Conservation (phyloP, 2,888 invertebrate species). For the Lasioglossum malachurum region DNA sequence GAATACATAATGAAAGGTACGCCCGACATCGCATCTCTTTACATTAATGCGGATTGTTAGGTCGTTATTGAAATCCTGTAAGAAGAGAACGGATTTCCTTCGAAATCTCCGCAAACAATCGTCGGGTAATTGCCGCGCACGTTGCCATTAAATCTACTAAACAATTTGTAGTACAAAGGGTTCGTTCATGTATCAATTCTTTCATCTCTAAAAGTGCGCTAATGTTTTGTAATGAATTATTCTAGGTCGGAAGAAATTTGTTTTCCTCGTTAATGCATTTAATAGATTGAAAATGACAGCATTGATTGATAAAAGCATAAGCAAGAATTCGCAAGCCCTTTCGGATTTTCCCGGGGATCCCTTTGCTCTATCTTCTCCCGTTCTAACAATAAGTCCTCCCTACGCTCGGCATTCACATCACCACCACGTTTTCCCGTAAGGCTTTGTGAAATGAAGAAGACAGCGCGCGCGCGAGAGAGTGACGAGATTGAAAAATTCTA, state of each 20-base stretch:
- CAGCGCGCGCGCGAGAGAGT: slow-evolving; percentile 45
- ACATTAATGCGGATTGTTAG: slow-evolving; percentile 26
- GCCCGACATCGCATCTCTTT: slow-evolving; percentile 3
- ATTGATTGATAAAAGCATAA: neutral
- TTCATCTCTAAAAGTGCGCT: too few relatives aligned
- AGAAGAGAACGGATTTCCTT: slow-evolving; percentile 7
- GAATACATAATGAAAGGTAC: slow-evolving; percentile 46
- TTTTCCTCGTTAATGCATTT: too few relatives aligned
- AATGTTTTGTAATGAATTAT: too few relatives aligned
- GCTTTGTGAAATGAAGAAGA: slow-evolving; percentile 68
- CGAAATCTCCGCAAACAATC: neutral
- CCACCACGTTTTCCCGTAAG: slow-evolving; percentile 45
- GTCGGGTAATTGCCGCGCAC: neutral
- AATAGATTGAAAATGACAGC: too few relatives aligned
- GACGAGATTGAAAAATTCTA: slow-evolving; percentile 77
- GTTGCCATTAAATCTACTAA: neutral
- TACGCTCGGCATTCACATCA: slow-evolving; percentile 52
- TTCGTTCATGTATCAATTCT: too few relatives aligned
- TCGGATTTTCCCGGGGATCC: neutral
- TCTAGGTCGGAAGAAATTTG: too few relatives aligned
- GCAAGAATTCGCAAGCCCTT: slow-evolving; percentile 16
- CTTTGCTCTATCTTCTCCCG: slow-evolving; percentile 1
- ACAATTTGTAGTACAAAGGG: neutral
- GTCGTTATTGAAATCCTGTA: slow-evolving; percentile 39
- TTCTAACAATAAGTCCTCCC: slow-evolving; percentile 29